These are phyloP conservation scores for Corydoras sp. DNA, from an alignment of 2,113 vertebrate genomes.

Conservation along the genomic window DNA sequence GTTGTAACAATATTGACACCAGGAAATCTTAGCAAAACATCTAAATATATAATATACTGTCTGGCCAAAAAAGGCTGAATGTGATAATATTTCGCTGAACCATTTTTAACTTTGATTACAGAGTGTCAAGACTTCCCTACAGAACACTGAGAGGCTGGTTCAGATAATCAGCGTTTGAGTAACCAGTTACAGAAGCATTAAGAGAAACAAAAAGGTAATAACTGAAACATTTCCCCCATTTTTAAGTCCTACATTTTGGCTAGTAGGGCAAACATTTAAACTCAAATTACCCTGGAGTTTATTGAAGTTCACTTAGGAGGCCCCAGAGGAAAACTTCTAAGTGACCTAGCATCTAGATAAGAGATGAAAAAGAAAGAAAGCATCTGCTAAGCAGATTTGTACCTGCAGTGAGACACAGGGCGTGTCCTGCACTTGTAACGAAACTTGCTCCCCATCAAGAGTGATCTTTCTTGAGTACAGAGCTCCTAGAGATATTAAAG, in stretches of 20 bases:
- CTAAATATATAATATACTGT: no score
- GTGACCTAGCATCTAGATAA: constrained; percentile 27
- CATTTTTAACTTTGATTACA: no score
- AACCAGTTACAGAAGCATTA: no score
- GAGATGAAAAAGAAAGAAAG: constrained; percentile 8
- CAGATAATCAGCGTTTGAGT: no score
- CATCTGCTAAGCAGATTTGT: constrained; percentile 29
- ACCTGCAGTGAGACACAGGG: constrained; percentile 85
- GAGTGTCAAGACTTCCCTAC: no score
- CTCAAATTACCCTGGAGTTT: constrained; percentile 15
- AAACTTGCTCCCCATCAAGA: constrained; percentile 84
- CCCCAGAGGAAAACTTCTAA: constrained; percentile 13
- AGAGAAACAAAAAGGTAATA: no score
- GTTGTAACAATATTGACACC: no score
- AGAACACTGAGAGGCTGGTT: no score
- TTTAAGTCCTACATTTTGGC: not conserved
- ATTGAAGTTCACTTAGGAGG: not conserved
- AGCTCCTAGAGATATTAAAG: constrained; percentile 65
- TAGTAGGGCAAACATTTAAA: constrained; percentile 25
- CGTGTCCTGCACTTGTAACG: constrained; percentile 87
- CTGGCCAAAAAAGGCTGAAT: no score
- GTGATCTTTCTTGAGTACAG: constrained; percentile 84
- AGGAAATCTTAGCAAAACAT: no score
- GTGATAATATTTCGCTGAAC: no score
- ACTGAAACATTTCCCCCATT: not conserved